Percentiles rank a stretch among this genome's conserved stretches.
phyloP scores from a whole-genome alignment of 2,797 vertebrate species.

The Podargus strigoides region DNA sequence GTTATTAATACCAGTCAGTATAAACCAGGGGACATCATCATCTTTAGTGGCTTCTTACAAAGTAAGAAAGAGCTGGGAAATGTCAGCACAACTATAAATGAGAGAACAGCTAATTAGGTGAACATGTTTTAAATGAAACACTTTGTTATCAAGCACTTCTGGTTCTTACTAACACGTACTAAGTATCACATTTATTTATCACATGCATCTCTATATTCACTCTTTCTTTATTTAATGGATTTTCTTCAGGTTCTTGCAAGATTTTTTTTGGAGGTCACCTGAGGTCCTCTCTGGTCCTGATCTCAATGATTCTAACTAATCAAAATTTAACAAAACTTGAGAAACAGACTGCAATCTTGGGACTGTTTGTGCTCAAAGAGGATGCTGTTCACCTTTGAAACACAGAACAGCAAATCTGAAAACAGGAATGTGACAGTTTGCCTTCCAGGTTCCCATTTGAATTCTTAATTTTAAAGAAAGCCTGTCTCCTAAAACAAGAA shows the following conservation, averaged over 20 bases:
- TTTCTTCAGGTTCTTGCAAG: neutral
- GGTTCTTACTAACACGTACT: neutral
- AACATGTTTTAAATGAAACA: neutral
- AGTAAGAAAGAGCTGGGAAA: neutral
- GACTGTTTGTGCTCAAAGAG: neutral
- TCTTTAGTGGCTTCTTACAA: neutral
- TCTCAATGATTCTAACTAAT: neutral
- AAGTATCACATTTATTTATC: neutral
- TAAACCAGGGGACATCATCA: neutral
- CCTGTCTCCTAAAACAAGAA: neutral
- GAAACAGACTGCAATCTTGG: neutral
- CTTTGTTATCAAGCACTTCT: neutral
- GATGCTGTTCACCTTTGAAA: neutral
- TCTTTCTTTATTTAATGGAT: neutral
- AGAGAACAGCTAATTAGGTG: neutral
- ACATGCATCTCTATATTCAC: neutral
- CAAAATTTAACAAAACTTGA: neutral
- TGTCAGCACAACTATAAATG: fast-evolving
- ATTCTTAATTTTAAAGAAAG: neutral
- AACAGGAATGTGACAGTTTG: neutral
- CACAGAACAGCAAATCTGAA: neutral
- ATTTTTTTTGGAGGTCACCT: neutral
- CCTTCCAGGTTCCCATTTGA: neutral
- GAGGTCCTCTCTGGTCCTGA: neutral
- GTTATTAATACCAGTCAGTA: neutral